Percentiles rank a stretch among this genome's conserved stretches.
Evolutionary conservation across 2,113 vertebrate species (phyloP).

Genomic region (Elachura formosa): DNA sequence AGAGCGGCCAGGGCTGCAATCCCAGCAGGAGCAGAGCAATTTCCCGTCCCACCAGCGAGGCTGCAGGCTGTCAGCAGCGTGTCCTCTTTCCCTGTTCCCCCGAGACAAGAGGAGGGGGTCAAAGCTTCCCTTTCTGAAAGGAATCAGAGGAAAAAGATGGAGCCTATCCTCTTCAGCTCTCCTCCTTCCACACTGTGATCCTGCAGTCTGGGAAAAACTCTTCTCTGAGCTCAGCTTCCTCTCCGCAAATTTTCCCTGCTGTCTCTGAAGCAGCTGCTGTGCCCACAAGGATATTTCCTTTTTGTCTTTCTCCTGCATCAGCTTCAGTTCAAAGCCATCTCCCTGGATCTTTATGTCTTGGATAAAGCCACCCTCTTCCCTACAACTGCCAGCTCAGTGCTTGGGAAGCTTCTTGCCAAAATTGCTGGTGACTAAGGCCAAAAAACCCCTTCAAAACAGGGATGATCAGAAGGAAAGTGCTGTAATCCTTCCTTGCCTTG

Average conservation of each 20-base stretch:
- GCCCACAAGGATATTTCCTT: neutral
- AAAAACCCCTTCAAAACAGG: slow-evolving; percentile 32
- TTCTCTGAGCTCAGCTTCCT: neutral
- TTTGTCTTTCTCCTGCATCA: neutral
- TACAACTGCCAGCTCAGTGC: neutral
- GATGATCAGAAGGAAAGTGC: slow-evolving; percentile 15
- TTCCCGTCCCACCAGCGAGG: neutral
- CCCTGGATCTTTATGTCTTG: neutral
- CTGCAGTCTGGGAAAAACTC: neutral
- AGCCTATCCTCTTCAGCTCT: neutral
- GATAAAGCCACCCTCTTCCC: neutral
- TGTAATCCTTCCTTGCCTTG: neutral
- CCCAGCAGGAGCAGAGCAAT: neutral
- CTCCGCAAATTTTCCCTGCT: neutral
- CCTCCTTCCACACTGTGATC: neutral
- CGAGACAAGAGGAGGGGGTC: neutral
- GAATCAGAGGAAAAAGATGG: neutral
- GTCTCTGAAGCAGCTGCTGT: neutral
- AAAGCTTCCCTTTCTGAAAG: neutral
- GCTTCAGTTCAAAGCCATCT: neutral
- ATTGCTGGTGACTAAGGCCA: slow-evolving; percentile 15
- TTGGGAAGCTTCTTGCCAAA: slow-evolving; percentile 41
- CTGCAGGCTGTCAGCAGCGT: neutral
- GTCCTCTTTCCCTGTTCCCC: neutral
- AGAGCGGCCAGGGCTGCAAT: neutral